Evolutionary conservation across 2,797 vertebrate genomes (phyloP).

Genomic region (Acanthurus tractus): DNA sequence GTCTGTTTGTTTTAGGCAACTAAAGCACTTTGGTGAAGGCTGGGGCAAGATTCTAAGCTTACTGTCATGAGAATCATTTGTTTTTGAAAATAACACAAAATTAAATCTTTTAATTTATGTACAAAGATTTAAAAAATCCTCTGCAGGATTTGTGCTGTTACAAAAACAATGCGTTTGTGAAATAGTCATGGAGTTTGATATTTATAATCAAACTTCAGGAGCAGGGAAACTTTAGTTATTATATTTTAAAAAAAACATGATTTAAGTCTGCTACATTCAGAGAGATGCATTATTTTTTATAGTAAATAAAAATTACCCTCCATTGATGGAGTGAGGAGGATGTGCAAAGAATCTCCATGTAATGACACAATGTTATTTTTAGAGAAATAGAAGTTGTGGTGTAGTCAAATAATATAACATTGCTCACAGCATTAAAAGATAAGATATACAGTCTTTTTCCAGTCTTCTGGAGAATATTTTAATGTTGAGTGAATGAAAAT

Average conservation of each 20-base stretch:
- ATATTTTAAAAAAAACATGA: not conserved
- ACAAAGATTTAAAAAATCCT: too few species aligned
- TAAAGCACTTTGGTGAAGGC: too few species aligned
- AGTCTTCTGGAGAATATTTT: slow-evolving; percentile 27
- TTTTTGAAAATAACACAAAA: too few species aligned
- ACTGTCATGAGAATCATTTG: too few species aligned
- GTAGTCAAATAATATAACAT: not conserved
- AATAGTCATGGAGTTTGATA: too few species aligned
- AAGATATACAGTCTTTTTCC: slow-evolving; percentile 8
- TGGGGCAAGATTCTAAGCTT: too few species aligned
- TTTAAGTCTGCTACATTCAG: not conserved
- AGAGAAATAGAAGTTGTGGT: not conserved
- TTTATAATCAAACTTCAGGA: too few species aligned
- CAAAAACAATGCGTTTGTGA: too few species aligned
- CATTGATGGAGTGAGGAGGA: not conserved
- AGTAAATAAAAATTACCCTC: slow-evolving; percentile 33
- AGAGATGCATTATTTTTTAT: slow-evolving; percentile 25
- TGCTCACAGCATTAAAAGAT: slow-evolving; percentile 22
- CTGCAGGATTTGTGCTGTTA: too few species aligned
- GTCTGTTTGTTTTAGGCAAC: too few species aligned
- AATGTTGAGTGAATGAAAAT: slow-evolving; percentile 33
- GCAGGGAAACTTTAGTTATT: not conserved
- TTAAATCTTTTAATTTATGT: too few species aligned
- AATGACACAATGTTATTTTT: too few species aligned
- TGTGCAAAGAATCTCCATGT: slow-evolving; percentile 13